Base-by-base conservation (phyloP, 2,888 invertebrate genomes). In the Seira ritae region DNA sequence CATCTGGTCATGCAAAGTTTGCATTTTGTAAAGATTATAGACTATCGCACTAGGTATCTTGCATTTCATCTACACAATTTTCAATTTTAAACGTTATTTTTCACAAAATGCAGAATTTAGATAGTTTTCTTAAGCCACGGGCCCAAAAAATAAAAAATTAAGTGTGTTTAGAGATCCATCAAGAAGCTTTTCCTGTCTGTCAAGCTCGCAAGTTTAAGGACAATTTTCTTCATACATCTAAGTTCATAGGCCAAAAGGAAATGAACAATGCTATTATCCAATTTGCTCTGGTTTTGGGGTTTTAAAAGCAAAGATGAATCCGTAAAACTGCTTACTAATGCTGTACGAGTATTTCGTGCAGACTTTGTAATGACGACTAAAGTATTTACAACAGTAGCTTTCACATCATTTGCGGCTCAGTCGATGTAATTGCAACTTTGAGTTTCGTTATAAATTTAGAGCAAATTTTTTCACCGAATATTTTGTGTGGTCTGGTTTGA, bases 241-340 rank as follows among this genome's bases (percentile, higher is more conserved):
- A 69, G 80, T 74, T 74, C 74, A 80, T 60, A 60, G 67, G 79
- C 69, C 17, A 50, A 19, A 24, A n/a, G 37, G 31, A 62, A 42
- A 67, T 4, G 37, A 23, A 12, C 12, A 74, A 31, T 67, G 19
- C 68, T 75, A 80, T 80, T 75, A 75, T 50, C 65, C 75, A 75
- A 80, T 80, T 80, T 70, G 62, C 70, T 75, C 74, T 75, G 80
- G 80, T 75, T 50, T 80, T 23, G 68, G 19, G 67, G 17, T 1
- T 20, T 55, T 55, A 42, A 10, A 42, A 10, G 46, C 46, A n/a
- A n/a, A n/a, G 8, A 42, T 42, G 15, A 6, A 42, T 6, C 46
- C 12, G 46, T 42, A 12, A 46, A 46, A 46, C 8, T 10, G 12
- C 6, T 42, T 12, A 15, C 46, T 42, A 10, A 6, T 42, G 6